Evolutionary conservation across 2,797 vertebrate genomes (phyloP).

Genomic region (Phrynocephalus vlangalii): DNA sequence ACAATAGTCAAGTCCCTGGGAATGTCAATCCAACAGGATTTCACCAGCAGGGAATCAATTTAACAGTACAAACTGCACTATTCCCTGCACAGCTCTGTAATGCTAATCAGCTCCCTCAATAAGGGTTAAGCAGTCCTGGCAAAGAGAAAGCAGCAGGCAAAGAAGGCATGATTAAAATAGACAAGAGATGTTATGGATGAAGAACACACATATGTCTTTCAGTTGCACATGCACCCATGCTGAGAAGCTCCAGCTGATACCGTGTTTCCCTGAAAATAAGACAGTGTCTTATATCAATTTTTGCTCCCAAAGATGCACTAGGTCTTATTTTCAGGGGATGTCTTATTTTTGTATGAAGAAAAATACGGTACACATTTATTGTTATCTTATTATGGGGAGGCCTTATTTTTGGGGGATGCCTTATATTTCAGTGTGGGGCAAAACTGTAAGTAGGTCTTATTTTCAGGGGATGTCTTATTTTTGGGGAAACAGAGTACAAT

Average conservation of each 20-base stretch:
- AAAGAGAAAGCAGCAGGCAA: background rate
- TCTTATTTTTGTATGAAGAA: no score
- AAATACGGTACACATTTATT: no score
- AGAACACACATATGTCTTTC: background rate
- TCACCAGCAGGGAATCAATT: constrained; percentile 16
- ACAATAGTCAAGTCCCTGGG: background rate
- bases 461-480: no score
- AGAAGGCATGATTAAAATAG: background rate
- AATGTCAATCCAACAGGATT: constrained; percentile 9
- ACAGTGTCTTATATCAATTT: no score
- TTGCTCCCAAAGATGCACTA: no score
- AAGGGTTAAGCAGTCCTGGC: background rate
- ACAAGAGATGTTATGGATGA: background rate
- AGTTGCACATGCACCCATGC: background rate
- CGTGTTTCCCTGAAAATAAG: no score
- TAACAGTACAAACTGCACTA: background rate
- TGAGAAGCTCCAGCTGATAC: background rate
- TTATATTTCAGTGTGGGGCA: no score
- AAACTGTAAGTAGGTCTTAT: no score
- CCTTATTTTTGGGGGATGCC: no score
- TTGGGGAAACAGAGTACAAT: background rate
- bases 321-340: no score
- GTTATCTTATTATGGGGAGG: no score
- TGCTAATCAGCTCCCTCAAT: background rate
- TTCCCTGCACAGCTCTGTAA: background rate